Evolutionary conservation across 2,113 vertebrate species (phyloP), one percentile per base, ranked within the genome.

Genomic region (Cryptotis parvus): DNA sequence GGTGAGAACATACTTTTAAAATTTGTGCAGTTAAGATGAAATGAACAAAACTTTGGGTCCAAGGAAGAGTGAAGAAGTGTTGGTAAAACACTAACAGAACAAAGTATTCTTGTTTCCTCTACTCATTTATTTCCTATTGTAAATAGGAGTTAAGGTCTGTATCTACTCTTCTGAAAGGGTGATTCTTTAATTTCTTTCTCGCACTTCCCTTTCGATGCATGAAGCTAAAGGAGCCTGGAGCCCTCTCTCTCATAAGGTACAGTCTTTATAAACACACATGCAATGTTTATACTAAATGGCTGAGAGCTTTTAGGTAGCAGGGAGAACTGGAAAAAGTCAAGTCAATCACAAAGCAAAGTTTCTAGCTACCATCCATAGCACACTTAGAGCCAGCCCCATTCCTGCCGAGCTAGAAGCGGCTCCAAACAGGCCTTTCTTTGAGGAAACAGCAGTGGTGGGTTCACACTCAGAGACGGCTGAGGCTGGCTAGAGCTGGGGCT

Each of bases 311-410:
- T 2, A 90, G 66, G 9, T 45, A 87, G 12, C 9, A 45, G 55
- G 58, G 63, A 92, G n/a, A 73, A 63, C n/a, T 37, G 63, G 20
- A 72, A 41, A 45, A 66, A 49, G 80, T 37, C 20, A 66, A 89
- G 45, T 55, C 45, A 85, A 85, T 4, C 76, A 94, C 91, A 58
- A 80, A 68, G 16, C 31, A 33, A n/a, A 68, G 15, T 29, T 65
- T 65, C 27, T 37, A 91, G 11, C n/a, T 84, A 70, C 33, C 29
- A 75, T 80, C 24, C 18, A 89, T 0, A 80, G 39, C 5, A 75
- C 16, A 81, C 37, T 91, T 78, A 63, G 72, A 91, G 77, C 93
- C 0, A 89, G 85, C 91, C 84, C 11, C 6, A 77, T 73, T 82
- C 33, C 52, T 37, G 33, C 33, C 68, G 72, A 82, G 39, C 31